phyloP scores from a whole-genome alignment of 2,888 invertebrate species.

The Nomada goodeniana region DNA sequence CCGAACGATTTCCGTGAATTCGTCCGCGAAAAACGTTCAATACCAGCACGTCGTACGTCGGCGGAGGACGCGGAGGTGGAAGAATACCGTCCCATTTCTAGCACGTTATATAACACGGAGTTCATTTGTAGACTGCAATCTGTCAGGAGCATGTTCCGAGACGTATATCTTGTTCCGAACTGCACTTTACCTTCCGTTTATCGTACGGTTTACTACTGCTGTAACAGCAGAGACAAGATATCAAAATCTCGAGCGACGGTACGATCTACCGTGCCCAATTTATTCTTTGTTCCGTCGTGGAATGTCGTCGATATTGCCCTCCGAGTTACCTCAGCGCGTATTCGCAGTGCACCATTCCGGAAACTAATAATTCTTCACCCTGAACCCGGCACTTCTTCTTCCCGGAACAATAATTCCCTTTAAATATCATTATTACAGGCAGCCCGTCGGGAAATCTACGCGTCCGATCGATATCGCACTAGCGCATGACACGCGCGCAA shows the following conservation, averaged over 20 bases:
- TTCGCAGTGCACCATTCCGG: no score
- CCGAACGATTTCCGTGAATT: not conserved
- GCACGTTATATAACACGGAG: not conserved
- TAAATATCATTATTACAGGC: not conserved
- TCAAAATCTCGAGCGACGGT: not conserved
- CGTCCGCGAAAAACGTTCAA: not conserved
- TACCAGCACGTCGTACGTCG: not conserved
- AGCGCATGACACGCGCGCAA: constrained; percentile 5
- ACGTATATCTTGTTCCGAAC: not conserved
- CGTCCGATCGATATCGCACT: constrained; percentile 8
- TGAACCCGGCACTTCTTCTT: not conserved
- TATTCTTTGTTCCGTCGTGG: no score
- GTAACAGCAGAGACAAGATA: not conserved
- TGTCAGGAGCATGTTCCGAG: constrained; percentile 19
- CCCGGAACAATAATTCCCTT: not conserved
- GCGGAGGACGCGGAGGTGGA: not conserved
- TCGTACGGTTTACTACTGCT: not conserved
- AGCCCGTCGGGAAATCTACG: not conserved
- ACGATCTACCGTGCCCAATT: no score
- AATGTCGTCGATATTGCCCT: no score
- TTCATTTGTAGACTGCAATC: constrained; percentile 7
- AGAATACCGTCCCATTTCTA: constrained; percentile 2
- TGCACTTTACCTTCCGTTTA: not conserved
- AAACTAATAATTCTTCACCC: no score
- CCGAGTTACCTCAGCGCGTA: no score